phyloP scores from a whole-genome alignment of 2,797 vertebrate species.

The Chaetodon trifasciatus region DNA sequence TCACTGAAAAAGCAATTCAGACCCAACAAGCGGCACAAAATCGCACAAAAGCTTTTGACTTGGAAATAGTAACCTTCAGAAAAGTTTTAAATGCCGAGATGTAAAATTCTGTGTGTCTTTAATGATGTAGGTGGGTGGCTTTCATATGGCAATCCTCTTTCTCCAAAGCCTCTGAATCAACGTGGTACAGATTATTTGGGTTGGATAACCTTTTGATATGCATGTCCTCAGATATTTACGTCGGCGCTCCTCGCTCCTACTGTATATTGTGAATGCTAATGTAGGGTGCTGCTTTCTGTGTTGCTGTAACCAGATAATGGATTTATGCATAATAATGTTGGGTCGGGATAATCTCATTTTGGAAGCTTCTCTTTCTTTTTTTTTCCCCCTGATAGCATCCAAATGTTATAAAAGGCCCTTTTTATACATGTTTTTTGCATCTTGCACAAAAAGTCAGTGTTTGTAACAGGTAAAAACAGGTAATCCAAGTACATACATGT shows the following conservation, averaged over 20 bases:
- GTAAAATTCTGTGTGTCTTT: slow-evolving; percentile 30
- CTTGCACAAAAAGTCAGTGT: neutral
- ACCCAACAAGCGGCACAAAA: neutral
- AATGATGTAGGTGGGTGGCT: slow-evolving; percentile 16
- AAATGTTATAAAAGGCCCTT: slow-evolving; percentile 60
- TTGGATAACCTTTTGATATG: slow-evolving; percentile 66
- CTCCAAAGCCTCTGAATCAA: slow-evolving; percentile 37
- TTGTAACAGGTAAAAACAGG: neutral
- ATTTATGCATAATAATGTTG: slow-evolving; percentile 72
- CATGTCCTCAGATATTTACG: slow-evolving; percentile 56
- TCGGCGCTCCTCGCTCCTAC: slow-evolving; percentile 28
- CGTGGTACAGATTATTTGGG: slow-evolving; percentile 50
- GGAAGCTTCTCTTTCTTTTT: slow-evolving; percentile 23
- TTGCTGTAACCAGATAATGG: slow-evolving; percentile 70
- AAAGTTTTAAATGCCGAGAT: slow-evolving; percentile 54
- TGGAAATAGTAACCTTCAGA: slow-evolving; percentile 22
- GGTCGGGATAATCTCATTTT: slow-evolving; percentile 67
- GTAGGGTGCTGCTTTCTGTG: slow-evolving; percentile 45
- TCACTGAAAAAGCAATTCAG: neutral
- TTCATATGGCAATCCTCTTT: slow-evolving; percentile 19
- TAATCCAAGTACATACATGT: neutral
- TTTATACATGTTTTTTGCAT: slow-evolving; percentile 5
- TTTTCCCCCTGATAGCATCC: slow-evolving; percentile 52
- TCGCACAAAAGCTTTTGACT: neutral
- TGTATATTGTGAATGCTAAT: slow-evolving; percentile 67